Evolutionary conservation across 2,113 vertebrate genomes (phyloP).

Genomic region (Nymphicus hollandicus): DNA sequence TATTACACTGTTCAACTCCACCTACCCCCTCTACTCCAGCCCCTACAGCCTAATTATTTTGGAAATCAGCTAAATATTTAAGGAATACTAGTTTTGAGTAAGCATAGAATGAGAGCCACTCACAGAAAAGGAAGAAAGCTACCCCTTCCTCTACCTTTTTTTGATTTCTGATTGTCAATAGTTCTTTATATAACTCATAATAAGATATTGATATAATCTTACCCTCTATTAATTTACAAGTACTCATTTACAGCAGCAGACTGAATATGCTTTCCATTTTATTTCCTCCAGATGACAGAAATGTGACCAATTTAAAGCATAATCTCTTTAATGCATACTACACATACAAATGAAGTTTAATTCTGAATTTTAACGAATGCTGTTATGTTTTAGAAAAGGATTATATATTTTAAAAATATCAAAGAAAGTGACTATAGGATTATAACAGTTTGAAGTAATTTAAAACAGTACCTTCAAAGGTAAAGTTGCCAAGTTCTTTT

Average conservation of each 20-base stretch:
- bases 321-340: background rate
- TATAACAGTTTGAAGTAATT: slow-evolving; percentile 41
- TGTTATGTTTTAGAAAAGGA: slow-evolving; percentile 33
- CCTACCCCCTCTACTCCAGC: background rate
- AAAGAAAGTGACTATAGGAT: slow-evolving; percentile 40
- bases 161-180: background rate
- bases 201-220: background rate
- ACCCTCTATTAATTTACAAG: background rate
- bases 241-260: background rate
- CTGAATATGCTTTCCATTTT: background rate
- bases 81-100: background rate
- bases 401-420: slow-evolving; percentile 39
- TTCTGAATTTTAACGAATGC: slow-evolving; percentile 7
- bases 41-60: background rate
- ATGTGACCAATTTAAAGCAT: slow-evolving; percentile 32
- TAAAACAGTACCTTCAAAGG: slow-evolving; percentile 14
- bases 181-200: background rate
- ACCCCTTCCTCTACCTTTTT: background rate
- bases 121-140: background rate
- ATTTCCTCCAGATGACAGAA: slow-evolving; percentile 62
- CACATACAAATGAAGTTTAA: background rate
- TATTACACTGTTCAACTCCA: background rate
- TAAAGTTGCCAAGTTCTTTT: background rate
- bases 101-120: background rate
- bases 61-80: background rate